Conservation (phyloP, 2,797 vertebrate species). For the Brotogeris chrysoptera region DNA sequence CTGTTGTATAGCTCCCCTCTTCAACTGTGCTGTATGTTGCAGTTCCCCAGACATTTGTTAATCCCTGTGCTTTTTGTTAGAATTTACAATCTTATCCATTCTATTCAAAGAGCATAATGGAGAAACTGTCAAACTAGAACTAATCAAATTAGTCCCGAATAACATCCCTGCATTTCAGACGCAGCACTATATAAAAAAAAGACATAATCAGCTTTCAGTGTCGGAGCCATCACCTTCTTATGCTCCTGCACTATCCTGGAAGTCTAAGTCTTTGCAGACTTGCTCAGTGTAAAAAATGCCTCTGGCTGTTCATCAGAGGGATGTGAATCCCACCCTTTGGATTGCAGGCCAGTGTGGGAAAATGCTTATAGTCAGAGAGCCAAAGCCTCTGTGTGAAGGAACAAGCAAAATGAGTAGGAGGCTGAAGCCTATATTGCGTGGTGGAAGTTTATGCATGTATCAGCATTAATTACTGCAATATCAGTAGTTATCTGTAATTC, state of each 20-base stretch:
- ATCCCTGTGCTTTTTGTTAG: not conserved
- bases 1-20: not conserved
- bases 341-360: not conserved
- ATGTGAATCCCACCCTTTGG: not conserved
- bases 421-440: not conserved
- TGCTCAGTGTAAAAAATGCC: not conserved
- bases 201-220: not conserved
- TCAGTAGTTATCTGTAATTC: not conserved
- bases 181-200: not conserved
- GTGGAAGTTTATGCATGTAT: not conserved
- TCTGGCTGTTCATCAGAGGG: not conserved
- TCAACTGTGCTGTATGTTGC: not conserved
- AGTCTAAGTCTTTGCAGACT: not conserved
- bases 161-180: not conserved
- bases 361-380: not conserved
- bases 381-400: not conserved
- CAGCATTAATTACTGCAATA: not conserved
- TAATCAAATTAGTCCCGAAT: not conserved
- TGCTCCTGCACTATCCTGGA: not conserved
- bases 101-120: not conserved
- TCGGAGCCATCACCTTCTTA: not conserved
- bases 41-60: rapidly evolving
- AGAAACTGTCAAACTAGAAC: not conserved
- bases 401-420: not conserved
- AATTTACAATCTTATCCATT: not conserved